Conservation (phyloP, 1,140 invertebrate species). For the Drosophila kohkoa region DNA sequence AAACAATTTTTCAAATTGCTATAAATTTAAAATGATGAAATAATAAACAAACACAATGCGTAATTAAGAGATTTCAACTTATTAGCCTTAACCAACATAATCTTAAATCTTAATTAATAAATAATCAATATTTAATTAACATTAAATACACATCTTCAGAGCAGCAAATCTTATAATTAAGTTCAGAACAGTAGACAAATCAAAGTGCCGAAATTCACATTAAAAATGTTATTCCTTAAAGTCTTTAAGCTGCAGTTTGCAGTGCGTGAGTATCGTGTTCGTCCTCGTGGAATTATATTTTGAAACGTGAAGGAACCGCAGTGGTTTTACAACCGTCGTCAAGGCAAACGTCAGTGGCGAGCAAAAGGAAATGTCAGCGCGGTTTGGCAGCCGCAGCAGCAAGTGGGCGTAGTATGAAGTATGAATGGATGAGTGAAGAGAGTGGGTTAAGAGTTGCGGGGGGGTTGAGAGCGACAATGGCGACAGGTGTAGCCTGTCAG, state of each 20-base stretch:
- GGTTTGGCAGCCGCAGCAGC: slow-evolving; percentile 47
- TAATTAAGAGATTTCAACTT: too few relatives aligned
- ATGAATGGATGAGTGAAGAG: neutral
- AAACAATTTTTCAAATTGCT: too few relatives aligned
- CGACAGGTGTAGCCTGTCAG: slow-evolving; percentile 77
- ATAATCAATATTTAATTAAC: too few relatives aligned
- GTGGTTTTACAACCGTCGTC: slow-evolving; percentile 24
- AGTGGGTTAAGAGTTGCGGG: neutral
- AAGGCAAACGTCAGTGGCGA: slow-evolving; percentile 37
- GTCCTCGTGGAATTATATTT: slow-evolving; percentile 12
- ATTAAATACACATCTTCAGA: too few relatives aligned
- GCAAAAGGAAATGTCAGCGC: slow-evolving; percentile 53
- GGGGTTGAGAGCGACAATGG: slow-evolving; percentile 42
- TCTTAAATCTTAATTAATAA: too few relatives aligned
- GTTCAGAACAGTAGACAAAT: neutral
- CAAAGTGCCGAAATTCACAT: neutral
- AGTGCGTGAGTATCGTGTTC: neutral
- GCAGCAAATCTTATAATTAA: too few relatives aligned
- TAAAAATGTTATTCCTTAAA: neutral
- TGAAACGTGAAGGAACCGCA: slow-evolving; percentile 23
- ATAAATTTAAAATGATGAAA: too few relatives aligned
- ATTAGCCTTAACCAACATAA: too few relatives aligned
- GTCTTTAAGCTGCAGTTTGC: slow-evolving; percentile 6
- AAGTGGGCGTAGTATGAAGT: neutral
- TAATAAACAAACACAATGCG: too few relatives aligned